Base-by-base conservation (phyloP, 1,140 invertebrate genomes). In the Lucilia cuprina region DNA sequence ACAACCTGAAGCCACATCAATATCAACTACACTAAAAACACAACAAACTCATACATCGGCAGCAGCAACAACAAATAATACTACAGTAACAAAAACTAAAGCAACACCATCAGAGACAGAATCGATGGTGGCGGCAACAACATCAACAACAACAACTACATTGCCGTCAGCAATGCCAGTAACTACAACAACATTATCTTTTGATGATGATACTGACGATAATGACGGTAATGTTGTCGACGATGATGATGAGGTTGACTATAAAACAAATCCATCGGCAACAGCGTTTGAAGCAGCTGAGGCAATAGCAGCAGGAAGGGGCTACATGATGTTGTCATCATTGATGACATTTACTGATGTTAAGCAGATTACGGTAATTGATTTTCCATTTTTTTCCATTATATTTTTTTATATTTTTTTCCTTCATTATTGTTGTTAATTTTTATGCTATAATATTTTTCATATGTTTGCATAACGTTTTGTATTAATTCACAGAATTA, bases 311-410 rank as follows among this genome's bases (percentile, higher is more conserved):
- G 88, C 88, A 84, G 89, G 86, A 84, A 78, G 89, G 85, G 83
- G 47, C n/a, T 80, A 80, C 77, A 80, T 80, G 77, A 80, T 80
- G 77, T 49, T 80, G 77, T 80, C 77, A 80, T 49, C 77, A 80
- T 49, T 80, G 77, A 80, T 88, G 85, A 87, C 89, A 83, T 88
- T 86, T 85, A 88, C 88, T 88, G 89, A 90, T 85, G 88, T 90
- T 88, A 89, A 88, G 84, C 89, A 90, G 86, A 90, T 90, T 88
- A 90, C 89, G 85, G 89, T 90, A 89, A 90, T 89, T 89, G 88
- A 87, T 85, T 87, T 88, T 75, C 50, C 41, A 21, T 80, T 80
- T 80, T 80, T 49, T 80, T 80, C 41, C 41, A 41, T 41, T 41
- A 34, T 49, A 25, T 34, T 49, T 49, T 34, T 13, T 75, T 75